A percentile compares a stretch with the other conserved stretches of the same genome.
These are phyloP conservation scores for Danio jaintianensis DNA, from an alignment of 2,797 vertebrate species.

Conservation along the genomic window DNA sequence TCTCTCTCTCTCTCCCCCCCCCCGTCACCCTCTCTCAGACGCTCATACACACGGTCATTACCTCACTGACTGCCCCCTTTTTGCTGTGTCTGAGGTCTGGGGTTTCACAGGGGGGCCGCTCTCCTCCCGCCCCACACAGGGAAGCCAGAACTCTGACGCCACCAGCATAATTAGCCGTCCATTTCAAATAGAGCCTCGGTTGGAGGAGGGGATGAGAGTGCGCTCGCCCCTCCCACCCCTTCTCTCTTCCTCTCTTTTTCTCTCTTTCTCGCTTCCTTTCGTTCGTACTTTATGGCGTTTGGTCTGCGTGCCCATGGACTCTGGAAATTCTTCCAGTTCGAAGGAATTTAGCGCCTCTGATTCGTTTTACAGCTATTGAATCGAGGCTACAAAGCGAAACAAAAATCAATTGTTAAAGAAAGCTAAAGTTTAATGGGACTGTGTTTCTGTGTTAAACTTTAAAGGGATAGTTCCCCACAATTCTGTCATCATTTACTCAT, in stretches of 20 bases:
- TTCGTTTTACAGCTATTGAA: conserved; percentile 23
- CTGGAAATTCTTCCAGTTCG: conserved; percentile 29
- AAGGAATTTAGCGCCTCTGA: conserved; percentile 38
- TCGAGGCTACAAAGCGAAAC: background rate
- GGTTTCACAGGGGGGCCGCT: conserved; percentile 58
- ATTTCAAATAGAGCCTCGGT: conserved; percentile 51
- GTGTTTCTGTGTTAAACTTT: no score
- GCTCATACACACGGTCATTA: conserved; percentile 45
- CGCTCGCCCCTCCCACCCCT: conserved; percentile 47
- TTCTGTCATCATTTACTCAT: no score
- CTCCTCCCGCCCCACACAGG: conserved; percentile 44
- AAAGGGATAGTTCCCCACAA: no score
- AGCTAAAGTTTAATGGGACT: conserved; percentile 5
- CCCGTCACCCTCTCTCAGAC: conserved; percentile 37
- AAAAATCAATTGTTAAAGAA: background rate
- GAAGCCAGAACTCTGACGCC: conserved; percentile 68
- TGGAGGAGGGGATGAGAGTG: conserved; percentile 50
- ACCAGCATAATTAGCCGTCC: conserved; percentile 71
- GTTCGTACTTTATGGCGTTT: conserved; percentile 40
- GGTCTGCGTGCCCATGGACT: conserved; percentile 30
- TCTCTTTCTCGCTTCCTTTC: conserved; percentile 43
- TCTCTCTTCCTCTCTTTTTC: conserved; percentile 37
- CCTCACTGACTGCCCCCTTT: conserved; percentile 45
- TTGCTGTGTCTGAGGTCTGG: conserved; percentile 55
- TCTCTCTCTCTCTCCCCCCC: conserved; percentile 15